Evolutionary conservation across 2,113 vertebrate species (phyloP), one percentile per base, ranked within the genome.

Genomic region (Sitta europaea): DNA sequence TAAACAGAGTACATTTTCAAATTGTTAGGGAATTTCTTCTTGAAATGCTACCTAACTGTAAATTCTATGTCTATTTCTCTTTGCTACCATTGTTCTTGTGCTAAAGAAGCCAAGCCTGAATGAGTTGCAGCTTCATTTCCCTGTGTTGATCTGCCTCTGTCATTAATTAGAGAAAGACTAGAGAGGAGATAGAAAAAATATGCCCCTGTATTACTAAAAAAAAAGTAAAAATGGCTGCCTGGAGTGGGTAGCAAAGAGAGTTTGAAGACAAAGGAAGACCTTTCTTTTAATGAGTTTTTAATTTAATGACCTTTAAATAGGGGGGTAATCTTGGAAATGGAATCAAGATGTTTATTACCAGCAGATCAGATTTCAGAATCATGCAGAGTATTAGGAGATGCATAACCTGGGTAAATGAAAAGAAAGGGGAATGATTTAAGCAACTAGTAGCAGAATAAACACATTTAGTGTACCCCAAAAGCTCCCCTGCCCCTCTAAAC

Each of bases 241-340:
- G 40, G 47, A 76, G 14, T 65, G 54, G 22, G 11, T 40, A 87
- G 28, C 14, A 33, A 16, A 54, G 45, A 50, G 43, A 63, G 25
- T 92, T 54, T 83, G 67, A 88, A 82, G 70, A 70, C 70, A 75
- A 68, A 92, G 17, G 14, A 42, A 73, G 71, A 43, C 6, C 55
- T 86, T 93, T 76, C 14, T 90, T 93, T 78, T 47, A 82, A 68
- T 86, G 55, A 71, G 15, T 66, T 91, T 94, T 57, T 87, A 75
- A 62, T 90, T 94, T 79, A 73, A 43, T 79, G 58, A 89, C 67
- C 38, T 93, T 94, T 80, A 63, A 83, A 86, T 77, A 83, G 70
- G 62, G 24, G 31, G 76, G 15, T 62, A 85, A 66, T 90, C 93
- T 74, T 95, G 58, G 54, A 90, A 94, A 76, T 66, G 54, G 42